These are phyloP conservation scores for Nyctibius bracteatus DNA, from an alignment of 2,113 vertebrate species.

Conservation along the genomic window DNA sequence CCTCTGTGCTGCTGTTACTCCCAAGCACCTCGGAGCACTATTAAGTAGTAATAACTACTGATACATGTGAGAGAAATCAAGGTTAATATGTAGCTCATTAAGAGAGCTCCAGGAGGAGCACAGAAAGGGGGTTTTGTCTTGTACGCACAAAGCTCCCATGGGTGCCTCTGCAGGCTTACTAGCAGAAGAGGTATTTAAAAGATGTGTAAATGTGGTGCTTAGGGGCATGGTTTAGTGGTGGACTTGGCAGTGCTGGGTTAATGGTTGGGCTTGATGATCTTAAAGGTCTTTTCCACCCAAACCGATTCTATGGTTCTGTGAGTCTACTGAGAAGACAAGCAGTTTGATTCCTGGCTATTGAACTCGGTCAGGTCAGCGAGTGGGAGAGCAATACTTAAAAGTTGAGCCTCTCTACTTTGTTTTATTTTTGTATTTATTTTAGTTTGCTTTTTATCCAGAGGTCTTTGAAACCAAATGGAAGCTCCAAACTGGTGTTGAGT, in stretches of 20 bases:
- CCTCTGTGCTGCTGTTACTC: background rate
- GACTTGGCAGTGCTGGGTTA: no score
- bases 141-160: background rate
- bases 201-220: no score
- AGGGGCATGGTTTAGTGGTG: no score
- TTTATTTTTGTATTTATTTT: background rate
- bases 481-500: background rate
- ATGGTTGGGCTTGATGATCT: no score
- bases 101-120: background rate
- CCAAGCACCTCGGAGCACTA: background rate
- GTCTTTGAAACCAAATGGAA: background rate
- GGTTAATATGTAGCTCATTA: background rate
- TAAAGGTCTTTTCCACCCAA: no score
- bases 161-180: background rate
- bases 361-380: background rate
- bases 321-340: background rate
- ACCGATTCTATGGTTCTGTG: no score
- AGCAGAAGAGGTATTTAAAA: background rate
- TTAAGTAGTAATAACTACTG: constrained; percentile 1
- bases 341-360: background rate
- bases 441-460: background rate
- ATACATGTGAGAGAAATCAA: background rate
- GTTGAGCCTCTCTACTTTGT: background rate
- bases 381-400: background rate
- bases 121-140: background rate